Evolutionary conservation across 2,888 invertebrate genomes (phyloP), one percentile per base, ranked within the genome.

Genomic region (Aphidius colemani): DNA sequence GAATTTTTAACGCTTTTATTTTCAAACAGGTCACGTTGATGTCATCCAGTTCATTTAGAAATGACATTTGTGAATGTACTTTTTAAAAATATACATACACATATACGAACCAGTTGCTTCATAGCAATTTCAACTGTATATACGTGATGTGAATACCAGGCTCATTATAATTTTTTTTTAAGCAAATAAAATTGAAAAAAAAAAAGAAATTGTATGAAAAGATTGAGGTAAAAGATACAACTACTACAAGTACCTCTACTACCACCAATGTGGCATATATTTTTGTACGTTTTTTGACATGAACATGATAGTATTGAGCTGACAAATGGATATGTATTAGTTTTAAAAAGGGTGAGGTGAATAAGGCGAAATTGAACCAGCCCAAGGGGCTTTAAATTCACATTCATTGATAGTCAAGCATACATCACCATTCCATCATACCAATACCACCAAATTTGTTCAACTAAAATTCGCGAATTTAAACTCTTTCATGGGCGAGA

Each of bases 401-500:
- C 60, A 56, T 44, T 30, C 56, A 30, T 30, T 30, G 3, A 30
- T 30, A 30, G 3, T 30, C 30, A 30, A 30, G 30, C 30, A 30
- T 30, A 18, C 13, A 30, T 30, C 30, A 30, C 3, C 30, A 30
- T 30, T 30, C 30, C 5, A 30, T 30, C 30, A 30, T 30, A 30
- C 30, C 30, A 30, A 3, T 30, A 30, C 48, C 53, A 53, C 60
- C 30, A 45, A 64, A 64, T 64, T 49, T 45, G 39, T 49, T 64
- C 50, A 64, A 60, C 53, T 64, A 56, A 56, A 51, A 56, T 51
- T 62, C 51, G 44, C 62, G 57, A 57, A 56, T 57, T 39, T 45
- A 9, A 53, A 44, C 57, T 53, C 30, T 30, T 30, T 30, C 43
- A 53, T 49, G 55, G 49, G 41, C 45, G 50, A 59, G 56, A 53